Evolutionary conservation across 2,113 vertebrate genomes (phyloP).

Genomic region (Chascanopsetta lugubris): DNA sequence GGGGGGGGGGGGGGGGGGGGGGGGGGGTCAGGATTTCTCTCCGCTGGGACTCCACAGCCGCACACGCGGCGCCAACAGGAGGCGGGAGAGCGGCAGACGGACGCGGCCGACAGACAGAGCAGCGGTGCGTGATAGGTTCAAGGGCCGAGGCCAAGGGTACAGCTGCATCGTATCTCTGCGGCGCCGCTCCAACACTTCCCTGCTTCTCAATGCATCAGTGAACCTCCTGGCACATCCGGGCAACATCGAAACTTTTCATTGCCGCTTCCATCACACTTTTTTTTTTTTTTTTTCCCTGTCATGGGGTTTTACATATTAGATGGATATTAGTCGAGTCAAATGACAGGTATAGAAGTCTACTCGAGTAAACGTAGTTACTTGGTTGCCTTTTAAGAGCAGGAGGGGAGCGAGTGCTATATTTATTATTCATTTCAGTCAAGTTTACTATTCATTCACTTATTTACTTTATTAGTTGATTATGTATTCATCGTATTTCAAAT

Average conservation of each 20-base stretch:
- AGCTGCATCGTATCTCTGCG: slow-evolving; percentile 31
- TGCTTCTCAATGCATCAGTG: slow-evolving; percentile 5
- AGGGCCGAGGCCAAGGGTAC: slow-evolving; percentile 25
- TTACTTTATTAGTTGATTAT: too few relatives aligned
- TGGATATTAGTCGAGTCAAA: too few relatives aligned
- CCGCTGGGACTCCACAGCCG: slow-evolving; percentile 33
- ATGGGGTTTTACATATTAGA: too few relatives aligned
- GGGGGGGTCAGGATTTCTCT: slow-evolving; percentile 52
- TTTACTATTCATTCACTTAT: too few relatives aligned
- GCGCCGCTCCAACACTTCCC: slow-evolving; percentile 1
- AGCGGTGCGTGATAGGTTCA: slow-evolving; percentile 28
- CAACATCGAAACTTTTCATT: neutral
- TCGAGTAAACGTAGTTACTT: too few relatives aligned
- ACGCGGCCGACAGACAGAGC: slow-evolving; percentile 21
- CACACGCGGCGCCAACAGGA: slow-evolving; percentile 13
- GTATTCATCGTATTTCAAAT: too few relatives aligned
- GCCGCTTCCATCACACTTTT: slow-evolving; percentile 4
- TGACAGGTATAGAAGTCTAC: too few relatives aligned
- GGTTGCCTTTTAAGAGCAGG: too few relatives aligned
- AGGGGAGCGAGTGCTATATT: too few relatives aligned
- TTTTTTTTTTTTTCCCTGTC: too few relatives aligned
- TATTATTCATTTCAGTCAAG: too few relatives aligned
- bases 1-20: too few relatives aligned
- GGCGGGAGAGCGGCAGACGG: slow-evolving; percentile 28
- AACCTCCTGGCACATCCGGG: neutral